Evolutionary conservation across 2,797 vertebrate genomes (phyloP), one percentile per base, ranked within the genome.

Genomic region (Sebastes hopkinsi): DNA sequence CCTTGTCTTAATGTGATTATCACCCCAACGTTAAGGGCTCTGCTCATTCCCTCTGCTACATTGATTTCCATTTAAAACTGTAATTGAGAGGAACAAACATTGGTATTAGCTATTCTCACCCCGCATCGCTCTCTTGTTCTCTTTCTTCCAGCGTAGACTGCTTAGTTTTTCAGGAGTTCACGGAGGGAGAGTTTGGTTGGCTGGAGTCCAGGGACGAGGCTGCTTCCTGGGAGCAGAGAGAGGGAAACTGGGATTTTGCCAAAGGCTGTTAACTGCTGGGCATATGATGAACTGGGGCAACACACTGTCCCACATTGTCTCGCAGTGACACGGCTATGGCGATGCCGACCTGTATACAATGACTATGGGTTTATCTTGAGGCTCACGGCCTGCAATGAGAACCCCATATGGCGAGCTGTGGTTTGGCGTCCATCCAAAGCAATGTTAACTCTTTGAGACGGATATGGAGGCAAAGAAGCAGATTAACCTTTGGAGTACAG

Each of bases 1-100:
- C 90, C 93, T 75, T 86, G 88, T 94, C 86, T 92, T 96, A 92
- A 93, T 92, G 92, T 92, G 89, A 94, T 95, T 94, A 95, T 94
- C 92, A 92, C 89, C 90, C 88, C 87, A 82, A 92, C 74, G 89
- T 91, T 91, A 87, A 88, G 88, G 87, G 88, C 92, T 89, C 86
- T 76, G 61, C 88, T 92, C 92, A 88, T 89, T 96, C 92, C 94
- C 95, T 89, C 86, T 92, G 91, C 90, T 87, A 88, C 95, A 95
- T 96, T 96, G 96, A 96, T 97, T 95, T 94, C 94, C 92, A 96
- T 96, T 96, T 94, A 93, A 94, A 94, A 91, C 92, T 95, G 91
- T 93, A 95, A 95, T 93, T 95, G 95, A 95, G 95, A 97, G 94
- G 93, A 94, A 90, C 96, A 96, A 94, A 96, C 94, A 95, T 93